Base-by-base conservation (phyloP, 2,113 vertebrate genomes). In the Terrapene triunguis region DNA sequence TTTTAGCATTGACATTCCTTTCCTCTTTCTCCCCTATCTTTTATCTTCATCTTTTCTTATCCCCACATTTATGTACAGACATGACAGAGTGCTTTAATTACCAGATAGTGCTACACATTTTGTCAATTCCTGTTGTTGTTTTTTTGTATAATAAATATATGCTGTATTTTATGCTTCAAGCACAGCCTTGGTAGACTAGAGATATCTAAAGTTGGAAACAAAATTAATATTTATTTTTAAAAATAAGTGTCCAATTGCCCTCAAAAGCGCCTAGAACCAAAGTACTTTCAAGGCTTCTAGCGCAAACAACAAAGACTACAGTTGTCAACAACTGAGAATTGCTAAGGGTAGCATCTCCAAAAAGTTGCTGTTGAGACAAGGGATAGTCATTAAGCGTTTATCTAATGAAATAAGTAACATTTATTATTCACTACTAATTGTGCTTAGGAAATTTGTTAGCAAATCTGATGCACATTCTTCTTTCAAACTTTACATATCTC, bases 1-100 rank as follows among this genome's bases (percentile, higher is more conserved):
- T 13, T 93, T 85, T 89, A 92, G 38, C 4, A 85, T 93, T 95
- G 93, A 88, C 35, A 80, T 91, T 94, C 8, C 6, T 91, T 91
- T 87, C 62, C 54, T 82, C 83, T 25, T 91, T 96, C 79, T 42
- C 89, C 53, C 5, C 3, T 89, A 89, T 96, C 94, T 83, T 29
- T 87, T 93, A 38, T 48, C 81, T 95, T 88, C 13, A 81, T 81
- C 54, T 79, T 82, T 6, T 65, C 85, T 38, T 5, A 35, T 72
- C 48, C 19, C 80, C n/a, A 4, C n/a, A 82, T 93, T 91, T 92
- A 55, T 74, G 80, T 72, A 91, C 55, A 92, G 84, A 94, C 38
- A 89, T 86, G 50, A 25, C 0, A 22, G 80, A 72, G 72, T 48
- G 22, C 35, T 95, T 95, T 86, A 94, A 92, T 91, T 27, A 92